Evolutionary conservation across 2,113 vertebrate genomes (phyloP), one percentile per base, ranked within the genome.

Genomic region (Arenaria interpres): DNA sequence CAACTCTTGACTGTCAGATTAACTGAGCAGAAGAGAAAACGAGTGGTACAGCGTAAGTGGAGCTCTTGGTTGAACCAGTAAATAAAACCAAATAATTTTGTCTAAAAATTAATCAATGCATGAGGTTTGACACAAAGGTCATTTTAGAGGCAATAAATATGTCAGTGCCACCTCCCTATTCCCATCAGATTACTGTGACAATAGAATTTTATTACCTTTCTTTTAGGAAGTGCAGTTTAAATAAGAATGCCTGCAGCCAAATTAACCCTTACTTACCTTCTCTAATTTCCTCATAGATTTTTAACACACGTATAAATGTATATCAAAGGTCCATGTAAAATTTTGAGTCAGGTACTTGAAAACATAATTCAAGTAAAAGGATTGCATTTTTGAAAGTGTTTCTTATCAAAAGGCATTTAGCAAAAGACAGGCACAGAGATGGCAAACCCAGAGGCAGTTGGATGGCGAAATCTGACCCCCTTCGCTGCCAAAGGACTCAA

Each of bases 81-180:
- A 86, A 88, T 48, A 77, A 86, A 67, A 19, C 6, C 25, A 73
- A 91, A 71, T 19, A 45, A 66, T 66, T 74, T 43, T 11, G 5
- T 22, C 32, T 50, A 51, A 86, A 83, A 90, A 54, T 10, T 54
- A 53, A 80, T 91, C 68, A 88, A 5, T 41, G n/a, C 45, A 69
- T 71, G 32, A 77, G 19, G 27, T 51, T 75, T 90, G 60, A 93
- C 59, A 90, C 51, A 75, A 92, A 88, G 79, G 75, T 87, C 28
- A 57, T 75, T 95, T 91, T 6, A 51, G 16, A 90, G 33, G 35
- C 25, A 80, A 51, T 71, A 88, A 88, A 85, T 54, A 13, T n/a
- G 46, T 51, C 43, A 72, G 23, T 71, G 32, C 32, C 51, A 80
- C 54, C 45, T 74, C 30, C 63, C 12, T 66, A 71, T 74, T 77